Conservation (phyloP, 2,888 invertebrate genomes). For the Zygothrica quintamaculata region DNA sequence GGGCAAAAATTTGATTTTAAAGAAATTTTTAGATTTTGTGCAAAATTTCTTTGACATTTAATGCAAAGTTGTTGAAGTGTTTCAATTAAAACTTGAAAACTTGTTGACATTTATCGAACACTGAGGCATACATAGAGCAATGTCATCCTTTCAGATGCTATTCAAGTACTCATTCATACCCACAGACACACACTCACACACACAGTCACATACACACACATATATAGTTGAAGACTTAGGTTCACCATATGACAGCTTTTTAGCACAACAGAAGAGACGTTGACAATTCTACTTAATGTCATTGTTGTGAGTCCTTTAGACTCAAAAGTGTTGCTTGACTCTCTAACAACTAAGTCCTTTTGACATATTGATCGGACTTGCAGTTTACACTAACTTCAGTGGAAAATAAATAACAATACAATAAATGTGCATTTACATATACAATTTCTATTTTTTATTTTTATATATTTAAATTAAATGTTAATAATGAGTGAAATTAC, state of each 20-base stretch:
- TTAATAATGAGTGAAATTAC: no score
- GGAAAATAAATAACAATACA: constrained; percentile 5
- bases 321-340: neutral
- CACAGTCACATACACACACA: constrained; percentile 7
- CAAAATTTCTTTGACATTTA: constrained; percentile 47
- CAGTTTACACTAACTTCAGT: constrained; percentile 17
- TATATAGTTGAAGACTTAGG: constrained; percentile 1
- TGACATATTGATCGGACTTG: constrained; percentile 12
- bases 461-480: no score
- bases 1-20: constrained; percentile 46
- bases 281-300: constrained; percentile 52
- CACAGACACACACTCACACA: constrained; percentile 16
- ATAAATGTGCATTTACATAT: no score
- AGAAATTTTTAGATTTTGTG: constrained; percentile 35
- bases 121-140: constrained; percentile 38
- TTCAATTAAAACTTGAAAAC: constrained; percentile 76
- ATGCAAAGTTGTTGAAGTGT: constrained; percentile 66
- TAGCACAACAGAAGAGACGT: constrained; percentile 35
- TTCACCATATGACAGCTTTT: constrained; percentile 28
- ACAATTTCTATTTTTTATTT: no score
- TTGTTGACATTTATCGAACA: constrained; percentile 76
- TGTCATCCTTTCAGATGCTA: constrained; percentile 30
- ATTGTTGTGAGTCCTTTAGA: constrained; percentile 40
- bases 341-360: constrained; percentile 9
- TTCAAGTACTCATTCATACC: constrained; percentile 28